Base-by-base conservation (phyloP, 35 echinoderm and acorn worm genomes). In the Anneissia japonica region DNA sequence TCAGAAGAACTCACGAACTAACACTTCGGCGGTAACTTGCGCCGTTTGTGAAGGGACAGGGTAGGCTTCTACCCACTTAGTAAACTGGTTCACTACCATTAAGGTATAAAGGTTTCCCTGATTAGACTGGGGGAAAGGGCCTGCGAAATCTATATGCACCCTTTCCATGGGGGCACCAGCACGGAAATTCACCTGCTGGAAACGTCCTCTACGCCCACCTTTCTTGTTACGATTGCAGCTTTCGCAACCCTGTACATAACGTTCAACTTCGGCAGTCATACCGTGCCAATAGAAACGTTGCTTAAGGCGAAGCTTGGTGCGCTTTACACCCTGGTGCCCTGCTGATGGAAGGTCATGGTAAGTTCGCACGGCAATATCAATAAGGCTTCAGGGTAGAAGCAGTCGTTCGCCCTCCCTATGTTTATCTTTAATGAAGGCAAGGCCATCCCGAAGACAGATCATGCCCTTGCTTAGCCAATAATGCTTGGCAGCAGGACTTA, bases 111-210 rank as follows among this genome's bases (percentile, higher is more conserved):
- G 26, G 34, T 87, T 87, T 0, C 86, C 86, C 13, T 19, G 29
- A 1, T 43, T 28, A 0, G 86, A 38, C 75, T 36, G 34, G 10
- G 34, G 39, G 5, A 87, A 81, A 16, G 19, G 38, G 32, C 88
- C 87, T 34, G 37, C 19, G 75, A 86, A 86, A 32, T 89, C 80
- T 1, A 89, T 26, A 34, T 89, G 78, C 3, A 89, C 79, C 21
- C 87, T 43, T 32, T 89, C 87, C 88, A 85, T 90, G 23, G 88
- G 88, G 0, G 73, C 83, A 16, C 87, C 87, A 34, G 79, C 79
- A n/a, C 84, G 87, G 80, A 74, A 89, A 0, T 83, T 36, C 0
- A 89, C 38, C 38, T 84, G 46, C 29, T 1, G 13, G 33, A 4
- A 77, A 23, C 31, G 72, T 0, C 39, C 78, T 0, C 38, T 35